A percentile compares a stretch with the other conserved stretches of the same genome.
Evolutionary conservation across 37 sponge, comb jelly and placozoan genomes (phyloP).

Genomic region (Halisarca cf. caerulea): DNA sequence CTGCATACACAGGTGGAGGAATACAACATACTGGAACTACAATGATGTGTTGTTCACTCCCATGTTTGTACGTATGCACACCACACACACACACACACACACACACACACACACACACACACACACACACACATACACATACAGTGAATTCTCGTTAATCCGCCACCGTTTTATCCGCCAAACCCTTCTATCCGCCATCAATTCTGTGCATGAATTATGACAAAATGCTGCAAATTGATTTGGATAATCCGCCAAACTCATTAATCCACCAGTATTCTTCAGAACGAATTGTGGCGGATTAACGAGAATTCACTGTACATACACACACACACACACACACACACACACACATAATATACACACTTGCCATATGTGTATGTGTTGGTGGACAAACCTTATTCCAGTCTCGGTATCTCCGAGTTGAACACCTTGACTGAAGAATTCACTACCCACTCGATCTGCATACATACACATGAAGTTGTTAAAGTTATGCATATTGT

Average conservation of each 20-base stretch:
- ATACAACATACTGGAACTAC: not conserved
- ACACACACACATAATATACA: not conserved
- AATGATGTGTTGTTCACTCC: not conserved
- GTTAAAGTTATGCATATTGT: too few species aligned
- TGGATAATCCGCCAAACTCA: too few species aligned
- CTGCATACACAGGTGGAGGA: conserved; percentile 23
- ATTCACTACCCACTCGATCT: conserved; percentile 92
- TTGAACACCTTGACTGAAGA: conserved; percentile 79
- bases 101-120: too few species aligned
- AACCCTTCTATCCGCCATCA: too few species aligned
- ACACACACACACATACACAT: too few species aligned
- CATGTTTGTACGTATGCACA: not conserved
- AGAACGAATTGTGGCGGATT: not conserved
- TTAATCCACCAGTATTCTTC: not conserved
- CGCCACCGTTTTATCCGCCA: too few species aligned
- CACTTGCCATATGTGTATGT: not conserved
- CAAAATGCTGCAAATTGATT: too few species aligned
- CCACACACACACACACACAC: too few species aligned
- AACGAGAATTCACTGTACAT: too few species aligned
- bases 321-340: not conserved
- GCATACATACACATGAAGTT: not conserved
- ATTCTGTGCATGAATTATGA: too few species aligned
- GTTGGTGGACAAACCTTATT: conserved; percentile 67
- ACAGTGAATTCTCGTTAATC: too few species aligned
- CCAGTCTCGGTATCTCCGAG: conserved; percentile 78